Percentiles rank a stretch among this genome's conserved stretches.
Conservation (phyloP, 1,140 invertebrate genomes). For the Epicauta chinensis region DNA sequence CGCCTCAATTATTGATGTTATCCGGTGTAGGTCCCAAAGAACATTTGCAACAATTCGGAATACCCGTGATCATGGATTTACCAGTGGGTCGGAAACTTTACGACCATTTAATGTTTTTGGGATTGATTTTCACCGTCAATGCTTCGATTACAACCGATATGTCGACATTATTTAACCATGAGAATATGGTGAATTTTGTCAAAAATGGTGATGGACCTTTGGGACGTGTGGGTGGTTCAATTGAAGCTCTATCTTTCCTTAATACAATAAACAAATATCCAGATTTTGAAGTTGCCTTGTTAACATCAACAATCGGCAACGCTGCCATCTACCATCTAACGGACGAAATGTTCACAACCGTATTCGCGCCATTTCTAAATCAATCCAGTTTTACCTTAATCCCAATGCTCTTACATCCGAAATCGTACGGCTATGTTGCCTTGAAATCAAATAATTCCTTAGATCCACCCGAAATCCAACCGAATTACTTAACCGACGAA, state of each 20-base stretch:
- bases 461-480: constrained; percentile 56
- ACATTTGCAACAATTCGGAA: constrained; percentile 43
- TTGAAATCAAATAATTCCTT: constrained; percentile 55
- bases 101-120: constrained; percentile 45
- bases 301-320: constrained; percentile 35
- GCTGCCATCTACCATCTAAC: constrained; percentile 15
- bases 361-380: constrained; percentile 30
- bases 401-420: constrained; percentile 68
- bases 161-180: not conserved
- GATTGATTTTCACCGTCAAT: constrained; percentile 22
- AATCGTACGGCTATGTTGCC: constrained; percentile 54
- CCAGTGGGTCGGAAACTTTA: constrained; percentile 48
- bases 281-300: constrained; percentile 55
- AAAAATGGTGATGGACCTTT: constrained; percentile 23
- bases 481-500: constrained; percentile 52
- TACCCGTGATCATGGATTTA: constrained; percentile 42
- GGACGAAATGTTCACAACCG: constrained; percentile 23
- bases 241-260: constrained; percentile 47
- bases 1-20: constrained; percentile 76
- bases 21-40: constrained; percentile 66
- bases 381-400: constrained; percentile 42
- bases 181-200: constrained; percentile 22
- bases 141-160: constrained; percentile 7
- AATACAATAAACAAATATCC: constrained; percentile 39
- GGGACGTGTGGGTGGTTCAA: constrained; percentile 40